Conservation (phyloP, 2,888 invertebrate genomes). For the Eupithecia centaureata region DNA sequence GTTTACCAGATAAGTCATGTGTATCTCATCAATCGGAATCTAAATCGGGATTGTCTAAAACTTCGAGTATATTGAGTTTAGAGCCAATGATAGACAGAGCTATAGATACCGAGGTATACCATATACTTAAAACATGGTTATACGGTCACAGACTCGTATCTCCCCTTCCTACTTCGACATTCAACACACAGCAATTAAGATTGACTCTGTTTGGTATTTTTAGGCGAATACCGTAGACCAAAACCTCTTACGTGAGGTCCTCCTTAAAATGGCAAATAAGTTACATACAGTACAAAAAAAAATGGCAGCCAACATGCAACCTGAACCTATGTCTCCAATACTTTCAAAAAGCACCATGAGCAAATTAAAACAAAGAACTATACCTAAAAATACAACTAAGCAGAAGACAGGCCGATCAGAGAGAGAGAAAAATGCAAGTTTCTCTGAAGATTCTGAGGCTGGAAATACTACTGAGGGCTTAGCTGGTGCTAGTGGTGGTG, state of each 20-base stretch:
- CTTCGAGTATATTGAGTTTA: background rate
- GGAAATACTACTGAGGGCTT: background rate
- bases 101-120: background rate
- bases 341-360: background rate
- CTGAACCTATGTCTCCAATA: background rate
- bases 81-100: background rate
- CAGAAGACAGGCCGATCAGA: background rate
- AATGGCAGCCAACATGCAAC: background rate
- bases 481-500: too few species aligned
- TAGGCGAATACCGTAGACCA: background rate
- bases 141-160: too few species aligned
- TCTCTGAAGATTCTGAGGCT: background rate
- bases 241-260: background rate
- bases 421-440: background rate
- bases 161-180: too few species aligned
- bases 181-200: background rate
- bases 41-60: background rate
- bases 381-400: background rate
- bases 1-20: background rate
- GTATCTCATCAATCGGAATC: background rate
- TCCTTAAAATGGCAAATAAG: slow-evolving; percentile 1
- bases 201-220: background rate
- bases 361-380: background rate
- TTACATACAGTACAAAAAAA: background rate
- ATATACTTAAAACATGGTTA: too few species aligned